Percentiles rank a stretch among this genome's conserved stretches.
Evolutionary conservation across 2,113 vertebrate genomes (phyloP).

Genomic region (Callipepla squamata): DNA sequence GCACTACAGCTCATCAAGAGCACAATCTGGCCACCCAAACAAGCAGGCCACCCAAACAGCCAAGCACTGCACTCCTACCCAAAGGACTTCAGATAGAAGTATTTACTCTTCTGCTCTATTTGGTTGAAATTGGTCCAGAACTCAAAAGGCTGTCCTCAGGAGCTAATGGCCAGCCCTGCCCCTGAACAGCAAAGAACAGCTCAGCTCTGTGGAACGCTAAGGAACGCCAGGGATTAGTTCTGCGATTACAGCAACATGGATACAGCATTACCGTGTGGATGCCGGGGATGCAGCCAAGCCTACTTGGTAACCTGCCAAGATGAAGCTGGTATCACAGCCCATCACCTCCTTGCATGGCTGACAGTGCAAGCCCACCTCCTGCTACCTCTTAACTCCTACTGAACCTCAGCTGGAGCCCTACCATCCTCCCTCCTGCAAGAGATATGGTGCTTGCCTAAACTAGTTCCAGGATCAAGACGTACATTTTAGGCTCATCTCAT

Average conservation of each 20-base stretch:
- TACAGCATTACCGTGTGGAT: neutral
- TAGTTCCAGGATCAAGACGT: neutral
- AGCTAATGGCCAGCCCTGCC: neutral
- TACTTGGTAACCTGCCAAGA: neutral
- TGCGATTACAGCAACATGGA: neutral
- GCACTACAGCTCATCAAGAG: rapidly evolving
- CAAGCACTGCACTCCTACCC: neutral
- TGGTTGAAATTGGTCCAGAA: neutral
- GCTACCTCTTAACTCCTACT: neutral
- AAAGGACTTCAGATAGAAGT: neutral
- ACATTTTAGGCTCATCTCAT: neutral
- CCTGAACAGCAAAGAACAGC: neutral
- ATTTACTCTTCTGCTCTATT: neutral
- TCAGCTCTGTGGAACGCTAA: neutral
- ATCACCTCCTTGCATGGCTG: neutral
- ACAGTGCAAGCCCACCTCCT: neutral
- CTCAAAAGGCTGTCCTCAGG: neutral
- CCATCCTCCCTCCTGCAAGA: neutral
- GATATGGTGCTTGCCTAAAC: neutral
- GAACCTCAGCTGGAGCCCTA: neutral
- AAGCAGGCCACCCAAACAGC: neutral
- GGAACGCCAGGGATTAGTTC: neutral
- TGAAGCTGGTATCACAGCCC: neutral
- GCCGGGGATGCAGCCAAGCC: neutral
- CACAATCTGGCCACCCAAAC: neutral